phyloP scores from a whole-genome alignment of 2,113 vertebrate genomes.

The Donacobius atricapilla region DNA sequence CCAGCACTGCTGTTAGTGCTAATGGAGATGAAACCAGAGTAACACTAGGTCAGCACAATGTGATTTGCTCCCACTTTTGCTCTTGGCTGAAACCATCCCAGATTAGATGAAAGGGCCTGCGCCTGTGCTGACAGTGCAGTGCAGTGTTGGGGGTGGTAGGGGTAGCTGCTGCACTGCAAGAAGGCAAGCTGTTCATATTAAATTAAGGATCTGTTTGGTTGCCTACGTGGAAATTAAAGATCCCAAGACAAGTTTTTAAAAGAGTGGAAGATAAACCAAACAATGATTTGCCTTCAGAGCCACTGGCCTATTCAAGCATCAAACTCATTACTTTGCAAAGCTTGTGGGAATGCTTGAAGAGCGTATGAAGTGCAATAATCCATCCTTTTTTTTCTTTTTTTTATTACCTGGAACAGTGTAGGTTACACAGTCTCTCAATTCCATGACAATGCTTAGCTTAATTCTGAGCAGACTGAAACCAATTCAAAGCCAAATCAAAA shows the following conservation, averaged over 20 bases:
- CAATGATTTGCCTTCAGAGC: neutral
- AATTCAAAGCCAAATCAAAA: neutral
- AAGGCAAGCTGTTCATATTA: neutral
- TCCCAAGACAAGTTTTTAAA: conserved; percentile 7
- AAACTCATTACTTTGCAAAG: conserved; percentile 4
- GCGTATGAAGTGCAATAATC: neutral
- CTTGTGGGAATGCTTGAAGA: neutral
- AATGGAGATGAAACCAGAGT: neutral
- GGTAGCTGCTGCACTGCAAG: neutral
- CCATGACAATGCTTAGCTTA: neutral
- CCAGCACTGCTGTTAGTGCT: neutral
- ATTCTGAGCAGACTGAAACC: neutral
- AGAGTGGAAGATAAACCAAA: neutral
- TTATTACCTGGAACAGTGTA: neutral
- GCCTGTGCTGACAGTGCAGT: neutral
- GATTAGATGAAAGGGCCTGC: neutral
- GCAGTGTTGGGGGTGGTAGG: neutral
- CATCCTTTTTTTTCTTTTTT: neutral
- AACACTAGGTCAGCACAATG: neutral
- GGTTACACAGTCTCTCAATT: neutral
- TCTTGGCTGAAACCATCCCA: neutral
- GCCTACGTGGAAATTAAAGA: conserved; percentile 7
- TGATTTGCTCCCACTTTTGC: neutral
- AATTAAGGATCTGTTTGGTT: neutral
- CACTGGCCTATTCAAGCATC: neutral